phyloP scores from a whole-genome alignment of 2,888 invertebrate species.

The Galerucella calmariensis region DNA sequence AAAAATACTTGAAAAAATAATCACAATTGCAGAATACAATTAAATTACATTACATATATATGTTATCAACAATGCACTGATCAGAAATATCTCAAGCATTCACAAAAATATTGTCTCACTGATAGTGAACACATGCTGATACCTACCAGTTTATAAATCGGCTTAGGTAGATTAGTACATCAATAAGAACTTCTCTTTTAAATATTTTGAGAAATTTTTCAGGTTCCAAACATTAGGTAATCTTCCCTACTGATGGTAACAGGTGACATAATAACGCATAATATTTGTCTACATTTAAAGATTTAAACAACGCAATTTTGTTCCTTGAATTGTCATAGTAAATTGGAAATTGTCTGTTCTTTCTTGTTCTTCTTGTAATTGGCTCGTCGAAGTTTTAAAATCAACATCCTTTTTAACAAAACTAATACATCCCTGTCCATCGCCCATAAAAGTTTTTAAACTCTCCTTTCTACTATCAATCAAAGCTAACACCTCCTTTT shows the following conservation, averaged over 20 bases:
- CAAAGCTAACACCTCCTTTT: slow-evolving; percentile 69
- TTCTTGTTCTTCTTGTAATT: slow-evolving; percentile 44
- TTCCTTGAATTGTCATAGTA: slow-evolving; percentile 77
- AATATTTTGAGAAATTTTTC: neutral
- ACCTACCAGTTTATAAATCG: too few relatives aligned
- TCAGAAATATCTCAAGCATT: neutral
- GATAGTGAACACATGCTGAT: neutral
- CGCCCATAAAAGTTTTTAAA: slow-evolving; percentile 68
- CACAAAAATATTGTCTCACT: neutral
- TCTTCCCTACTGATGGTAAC: too few relatives aligned
- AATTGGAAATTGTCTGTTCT: slow-evolving; percentile 72
- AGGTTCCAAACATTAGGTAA: too few relatives aligned
- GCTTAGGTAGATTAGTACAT: too few relatives aligned
- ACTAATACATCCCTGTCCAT: slow-evolving; percentile 59
- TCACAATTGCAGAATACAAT: too few relatives aligned
- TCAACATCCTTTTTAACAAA: slow-evolving; percentile 52
- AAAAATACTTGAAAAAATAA: too few relatives aligned
- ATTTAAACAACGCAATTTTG: slow-evolving; percentile 82
- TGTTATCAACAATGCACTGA: too few relatives aligned
- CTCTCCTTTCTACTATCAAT: slow-evolving; percentile 69
- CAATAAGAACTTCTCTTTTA: neutral
- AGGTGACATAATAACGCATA: neutral
- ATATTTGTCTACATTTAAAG: slow-evolving; percentile 63
- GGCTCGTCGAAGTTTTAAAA: slow-evolving; percentile 36
- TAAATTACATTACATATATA: too few relatives aligned